Percentiles rank a stretch among this genome's conserved stretches.
Conservation (phyloP, 2,797 vertebrate genomes). For the Myotis pilosus region DNA sequence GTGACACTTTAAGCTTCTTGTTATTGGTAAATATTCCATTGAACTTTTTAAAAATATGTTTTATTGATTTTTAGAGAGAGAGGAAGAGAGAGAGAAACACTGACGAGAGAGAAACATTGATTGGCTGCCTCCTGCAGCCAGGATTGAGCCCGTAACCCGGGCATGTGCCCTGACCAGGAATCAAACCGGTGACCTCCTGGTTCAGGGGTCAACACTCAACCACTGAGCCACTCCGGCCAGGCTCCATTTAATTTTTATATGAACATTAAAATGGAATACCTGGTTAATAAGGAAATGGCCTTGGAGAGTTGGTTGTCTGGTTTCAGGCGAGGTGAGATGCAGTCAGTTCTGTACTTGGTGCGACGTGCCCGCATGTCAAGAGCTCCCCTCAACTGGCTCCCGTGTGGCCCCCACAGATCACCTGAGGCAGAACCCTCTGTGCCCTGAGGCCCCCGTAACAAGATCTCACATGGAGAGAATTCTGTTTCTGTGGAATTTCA, state of each 20-base stretch:
- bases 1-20: no score
- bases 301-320: neutral
- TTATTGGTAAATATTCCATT: neutral
- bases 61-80: neutral
- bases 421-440: neutral
- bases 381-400: neutral
- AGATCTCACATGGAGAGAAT: neutral
- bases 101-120: neutral
- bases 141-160: no score
- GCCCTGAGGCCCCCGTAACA: fast-evolving
- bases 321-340: neutral
- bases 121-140: neutral
- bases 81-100: neutral
- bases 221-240: no score
- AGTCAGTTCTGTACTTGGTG: neutral
- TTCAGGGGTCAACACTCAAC: neutral
- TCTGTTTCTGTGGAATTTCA: neutral
- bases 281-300: neutral
- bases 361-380: neutral
- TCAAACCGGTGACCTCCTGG: neutral
- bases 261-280: neutral
- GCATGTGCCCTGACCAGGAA: neutral
- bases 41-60: no score
- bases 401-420: neutral
- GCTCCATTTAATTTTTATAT: neutral